Conservation (phyloP, 2,888 invertebrate species). For the Crematogaster levior region DNA sequence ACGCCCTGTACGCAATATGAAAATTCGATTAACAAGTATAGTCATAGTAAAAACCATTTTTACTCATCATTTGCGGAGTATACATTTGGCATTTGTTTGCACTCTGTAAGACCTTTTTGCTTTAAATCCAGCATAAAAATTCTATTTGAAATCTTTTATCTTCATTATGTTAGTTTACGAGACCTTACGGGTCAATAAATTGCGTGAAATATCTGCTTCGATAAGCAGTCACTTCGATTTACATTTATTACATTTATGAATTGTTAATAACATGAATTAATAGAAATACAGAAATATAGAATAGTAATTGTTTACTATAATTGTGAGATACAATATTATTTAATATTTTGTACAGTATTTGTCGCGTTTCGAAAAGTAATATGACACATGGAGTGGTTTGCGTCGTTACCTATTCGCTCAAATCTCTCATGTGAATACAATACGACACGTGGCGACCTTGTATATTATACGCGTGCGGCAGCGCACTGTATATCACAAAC, state of each 20-base stretch:
- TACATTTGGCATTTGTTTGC: neutral
- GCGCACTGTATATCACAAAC: neutral
- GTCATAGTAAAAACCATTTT: neutral
- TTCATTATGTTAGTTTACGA: neutral
- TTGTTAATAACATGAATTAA: neutral
- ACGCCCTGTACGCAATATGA: too few species aligned
- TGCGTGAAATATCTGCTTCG: neutral
- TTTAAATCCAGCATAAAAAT: too few species aligned
- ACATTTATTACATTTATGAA: neutral
- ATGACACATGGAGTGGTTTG: neutral
- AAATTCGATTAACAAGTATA: neutral
- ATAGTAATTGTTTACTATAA: neutral
- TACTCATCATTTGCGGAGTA: neutral
- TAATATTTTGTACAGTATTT: neutral
- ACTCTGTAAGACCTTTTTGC: neutral
- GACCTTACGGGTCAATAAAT: neutral
- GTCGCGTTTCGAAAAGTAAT: neutral
- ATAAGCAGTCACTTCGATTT: neutral
- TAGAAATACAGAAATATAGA: too few species aligned
- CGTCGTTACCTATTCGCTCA: neutral
- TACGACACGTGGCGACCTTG: neutral
- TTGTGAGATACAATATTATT: neutral
- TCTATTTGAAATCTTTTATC: neutral
- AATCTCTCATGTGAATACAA: neutral
- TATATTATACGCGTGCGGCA: neutral